Conservation (phyloP, 1,140 invertebrate species). For the Hycleus phaleratus region DNA sequence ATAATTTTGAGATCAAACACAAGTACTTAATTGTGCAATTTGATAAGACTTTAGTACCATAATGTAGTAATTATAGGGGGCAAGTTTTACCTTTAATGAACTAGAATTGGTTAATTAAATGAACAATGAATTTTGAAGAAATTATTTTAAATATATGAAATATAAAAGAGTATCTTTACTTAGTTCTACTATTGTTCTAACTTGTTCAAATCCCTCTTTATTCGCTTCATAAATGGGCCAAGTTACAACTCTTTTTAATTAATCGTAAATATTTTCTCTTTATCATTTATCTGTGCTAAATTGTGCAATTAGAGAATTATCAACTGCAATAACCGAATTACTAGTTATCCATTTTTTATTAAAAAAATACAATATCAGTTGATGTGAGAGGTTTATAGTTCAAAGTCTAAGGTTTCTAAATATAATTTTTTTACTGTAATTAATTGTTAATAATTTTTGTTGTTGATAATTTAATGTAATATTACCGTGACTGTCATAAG, state of each 20-base stretch:
- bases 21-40: too few relatives aligned
- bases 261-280: background rate
- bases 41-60: too few relatives aligned
- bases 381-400: too few relatives aligned
- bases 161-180: too few relatives aligned
- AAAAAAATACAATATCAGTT: too few relatives aligned
- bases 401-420: background rate
- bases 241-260: background rate
- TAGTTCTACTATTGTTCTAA: too few relatives aligned
- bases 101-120: too few relatives aligned
- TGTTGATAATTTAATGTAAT: background rate
- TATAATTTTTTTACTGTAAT: background rate
- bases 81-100: too few relatives aligned
- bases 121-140: too few relatives aligned
- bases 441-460: background rate
- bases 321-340: constrained; percentile 46
- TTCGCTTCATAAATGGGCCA: background rate
- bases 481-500: background rate
- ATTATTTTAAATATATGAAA: too few relatives aligned
- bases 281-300: constrained; percentile 12
- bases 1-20: too few relatives aligned
- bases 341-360: constrained; percentile 29
- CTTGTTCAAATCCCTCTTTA: background rate
- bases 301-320: constrained; percentile 36
- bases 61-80: too few relatives aligned